Conservation (phyloP, 2,113 vertebrate genomes). For the Artemisiospiza belli region DNA sequence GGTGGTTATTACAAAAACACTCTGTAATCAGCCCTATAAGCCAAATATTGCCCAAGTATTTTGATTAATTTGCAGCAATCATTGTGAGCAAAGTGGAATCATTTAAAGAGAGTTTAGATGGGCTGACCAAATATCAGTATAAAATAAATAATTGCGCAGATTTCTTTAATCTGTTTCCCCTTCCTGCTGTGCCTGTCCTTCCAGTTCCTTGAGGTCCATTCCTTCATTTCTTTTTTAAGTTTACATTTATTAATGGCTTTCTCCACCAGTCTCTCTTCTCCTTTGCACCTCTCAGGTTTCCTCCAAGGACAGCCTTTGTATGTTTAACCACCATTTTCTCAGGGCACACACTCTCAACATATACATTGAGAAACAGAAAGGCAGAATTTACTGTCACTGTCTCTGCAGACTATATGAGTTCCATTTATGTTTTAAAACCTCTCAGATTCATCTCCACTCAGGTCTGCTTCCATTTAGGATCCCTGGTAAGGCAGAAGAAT, state of each 20-base stretch:
- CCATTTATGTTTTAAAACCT: background rate
- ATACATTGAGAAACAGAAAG: background rate
- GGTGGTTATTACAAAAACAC: background rate
- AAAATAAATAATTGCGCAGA: background rate
- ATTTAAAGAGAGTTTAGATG: background rate
- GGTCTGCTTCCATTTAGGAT: background rate
- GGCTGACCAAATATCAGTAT: background rate
- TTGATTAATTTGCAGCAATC: background rate
- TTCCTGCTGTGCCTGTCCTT: background rate
- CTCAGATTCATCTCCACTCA: background rate
- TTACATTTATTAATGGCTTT: background rate
- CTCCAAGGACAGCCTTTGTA: background rate
- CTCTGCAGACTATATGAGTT: background rate
- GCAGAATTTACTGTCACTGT: background rate
- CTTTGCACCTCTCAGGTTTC: background rate
- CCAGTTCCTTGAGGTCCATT: background rate
- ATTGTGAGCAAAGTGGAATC: background rate
- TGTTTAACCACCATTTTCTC: background rate
- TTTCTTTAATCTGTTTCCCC: background rate
- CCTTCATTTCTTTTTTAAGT: background rate
- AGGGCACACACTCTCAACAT: accelerated
- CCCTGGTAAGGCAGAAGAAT: background rate
- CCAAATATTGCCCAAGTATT: background rate
- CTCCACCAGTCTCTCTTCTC: background rate
- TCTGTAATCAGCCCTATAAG: background rate